Conservation (phyloP, 2,113 vertebrate genomes). For the Platichthys flesus region DNA sequence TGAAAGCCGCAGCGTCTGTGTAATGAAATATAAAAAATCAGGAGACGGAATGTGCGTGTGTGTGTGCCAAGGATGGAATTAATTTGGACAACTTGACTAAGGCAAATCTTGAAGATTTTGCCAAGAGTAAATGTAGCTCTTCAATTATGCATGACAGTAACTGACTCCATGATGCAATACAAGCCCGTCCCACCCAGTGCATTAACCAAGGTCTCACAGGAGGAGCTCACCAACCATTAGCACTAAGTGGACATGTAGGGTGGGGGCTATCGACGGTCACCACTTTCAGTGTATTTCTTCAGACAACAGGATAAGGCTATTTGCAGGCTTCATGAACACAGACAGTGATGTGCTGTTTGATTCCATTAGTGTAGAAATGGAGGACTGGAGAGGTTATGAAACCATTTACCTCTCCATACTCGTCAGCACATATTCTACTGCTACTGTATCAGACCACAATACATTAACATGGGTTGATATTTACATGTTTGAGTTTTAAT, state of each 20-base stretch:
- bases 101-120: constrained; percentile 18
- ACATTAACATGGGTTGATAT: no score
- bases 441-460: no score
- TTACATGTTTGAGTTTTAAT: no score
- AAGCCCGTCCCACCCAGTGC: neutral
- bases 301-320: neutral
- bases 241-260: neutral
- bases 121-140: neutral
- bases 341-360: no score
- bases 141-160: constrained; percentile 32
- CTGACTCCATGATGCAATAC: constrained; percentile 17
- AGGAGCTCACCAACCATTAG: constrained; percentile 14
- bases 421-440: no score
- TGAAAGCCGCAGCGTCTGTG: neutral
- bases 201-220: constrained; percentile 20
- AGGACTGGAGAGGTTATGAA: neutral
- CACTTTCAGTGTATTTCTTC: neutral
- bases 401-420: neutral
- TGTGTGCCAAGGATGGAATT: neutral
- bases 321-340: no score
- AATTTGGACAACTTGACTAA: constrained; percentile 4
- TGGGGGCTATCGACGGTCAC: neutral
- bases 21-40: neutral
- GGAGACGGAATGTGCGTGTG: neutral
- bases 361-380: no score